Evolutionary conservation across 2,888 invertebrate genomes (phyloP).

Genomic region (Teinopalpus imperialis): DNA sequence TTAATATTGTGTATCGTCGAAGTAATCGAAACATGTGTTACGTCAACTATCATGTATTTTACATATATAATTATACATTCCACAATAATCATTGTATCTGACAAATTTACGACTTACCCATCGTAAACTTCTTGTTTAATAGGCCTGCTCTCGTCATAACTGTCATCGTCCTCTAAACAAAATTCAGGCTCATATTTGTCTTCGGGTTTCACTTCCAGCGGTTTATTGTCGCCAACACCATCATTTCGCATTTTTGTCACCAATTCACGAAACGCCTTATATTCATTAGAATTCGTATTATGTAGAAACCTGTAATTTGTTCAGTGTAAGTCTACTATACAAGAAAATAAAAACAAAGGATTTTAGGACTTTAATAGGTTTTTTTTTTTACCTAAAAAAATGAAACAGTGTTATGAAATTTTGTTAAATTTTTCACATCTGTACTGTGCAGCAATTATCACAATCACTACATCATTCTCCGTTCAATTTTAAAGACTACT

Average conservation of each 20-base stretch:
- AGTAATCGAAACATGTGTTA: no score
- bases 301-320: conserved; percentile 73
- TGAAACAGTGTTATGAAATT: conserved; percentile 40
- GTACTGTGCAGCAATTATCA: no score
- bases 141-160: conserved; percentile 56
- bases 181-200: conserved; percentile 79
- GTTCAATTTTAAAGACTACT: no score
- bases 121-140: conserved; percentile 63
- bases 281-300: conserved; percentile 68
- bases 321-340: conserved; percentile 37
- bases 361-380: conserved; percentile 45
- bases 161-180: conserved; percentile 74
- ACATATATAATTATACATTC: no score
- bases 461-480: no score
- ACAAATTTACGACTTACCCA: conserved; percentile 56
- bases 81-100: no score
- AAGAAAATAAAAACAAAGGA: conserved; percentile 48
- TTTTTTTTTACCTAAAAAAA: conserved; percentile 52
- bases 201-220: conserved; percentile 68
- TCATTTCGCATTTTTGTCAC: conserved; percentile 55
- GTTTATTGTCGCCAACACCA: conserved; percentile 43
- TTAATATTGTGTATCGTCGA: no score
- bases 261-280: conserved; percentile 71
- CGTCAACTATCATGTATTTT: no score
- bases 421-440: no score